A percentile compares a stretch with the other conserved stretches of the same genome.
phyloP scores from a whole-genome alignment of 2,797 vertebrate genomes.

The Sebastiscus tertius region DNA sequence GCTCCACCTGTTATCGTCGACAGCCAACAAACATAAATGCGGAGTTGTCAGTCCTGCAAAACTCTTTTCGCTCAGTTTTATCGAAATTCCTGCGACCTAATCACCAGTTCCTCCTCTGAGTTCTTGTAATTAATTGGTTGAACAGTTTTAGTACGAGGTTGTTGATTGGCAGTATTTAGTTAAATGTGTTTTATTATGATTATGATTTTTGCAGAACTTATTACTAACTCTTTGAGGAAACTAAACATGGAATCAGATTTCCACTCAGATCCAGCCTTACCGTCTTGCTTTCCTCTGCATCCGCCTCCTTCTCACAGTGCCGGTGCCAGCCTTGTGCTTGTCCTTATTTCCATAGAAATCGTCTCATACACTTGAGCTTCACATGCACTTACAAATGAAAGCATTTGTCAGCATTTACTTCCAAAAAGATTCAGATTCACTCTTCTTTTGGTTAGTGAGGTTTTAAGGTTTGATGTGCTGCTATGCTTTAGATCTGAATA shows the following conservation, averaged over 20 bases:
- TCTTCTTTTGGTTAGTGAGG: background rate
- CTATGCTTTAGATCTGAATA: background rate
- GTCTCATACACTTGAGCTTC: background rate
- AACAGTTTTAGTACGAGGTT: slow-evolving; percentile 42
- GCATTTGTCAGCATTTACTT: background rate
- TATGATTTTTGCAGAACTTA: slow-evolving; percentile 18
- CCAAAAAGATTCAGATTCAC: background rate
- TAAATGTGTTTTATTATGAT: slow-evolving; percentile 26
- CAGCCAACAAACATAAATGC: slow-evolving; percentile 71
- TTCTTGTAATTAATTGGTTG: slow-evolving; percentile 58
- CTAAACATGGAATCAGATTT: slow-evolving; percentile 8
- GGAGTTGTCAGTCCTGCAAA: slow-evolving; percentile 47
- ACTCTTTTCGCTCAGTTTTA: slow-evolving; percentile 41
- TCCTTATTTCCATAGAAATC: slow-evolving; percentile 3
- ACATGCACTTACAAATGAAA: background rate
- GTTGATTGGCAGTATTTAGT: slow-evolving; percentile 50
- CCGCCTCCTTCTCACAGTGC: background rate
- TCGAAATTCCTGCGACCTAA: slow-evolving; percentile 48
- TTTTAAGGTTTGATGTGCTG: background rate
- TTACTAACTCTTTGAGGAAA: slow-evolving; percentile 2
- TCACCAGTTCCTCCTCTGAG: slow-evolving; percentile 39
- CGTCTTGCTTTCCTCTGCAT: background rate
- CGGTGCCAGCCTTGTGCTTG: background rate
- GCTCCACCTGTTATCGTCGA: slow-evolving; percentile 75
- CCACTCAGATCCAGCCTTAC: background rate